These are phyloP conservation scores for Coelinius sp. DNA, from an alignment of 2,888 invertebrate species.

Conservation along the genomic window DNA sequence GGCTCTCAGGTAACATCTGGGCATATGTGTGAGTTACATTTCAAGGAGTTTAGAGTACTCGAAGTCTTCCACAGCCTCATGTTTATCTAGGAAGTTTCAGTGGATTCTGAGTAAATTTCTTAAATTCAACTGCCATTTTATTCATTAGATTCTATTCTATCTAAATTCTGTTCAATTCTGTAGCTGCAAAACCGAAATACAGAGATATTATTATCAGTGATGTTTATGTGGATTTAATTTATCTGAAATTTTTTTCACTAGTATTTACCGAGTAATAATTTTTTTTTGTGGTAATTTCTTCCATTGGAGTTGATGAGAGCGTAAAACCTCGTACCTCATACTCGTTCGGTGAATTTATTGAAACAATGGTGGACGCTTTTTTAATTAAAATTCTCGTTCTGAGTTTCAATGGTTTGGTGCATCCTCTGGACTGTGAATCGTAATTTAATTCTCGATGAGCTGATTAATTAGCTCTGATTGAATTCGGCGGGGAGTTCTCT, in stretches of 20 bases:
- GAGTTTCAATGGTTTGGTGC: background rate
- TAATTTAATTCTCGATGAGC: background rate
- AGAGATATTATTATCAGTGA: background rate
- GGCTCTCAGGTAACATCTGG: background rate
- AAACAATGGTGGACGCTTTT: background rate
- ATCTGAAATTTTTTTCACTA: background rate
- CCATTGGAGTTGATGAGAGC: background rate
- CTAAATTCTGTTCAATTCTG: no score
- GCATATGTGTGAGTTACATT: background rate
- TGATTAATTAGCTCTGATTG: constrained; percentile 2
- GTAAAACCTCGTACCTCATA: background rate
- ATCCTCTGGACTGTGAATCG: background rate
- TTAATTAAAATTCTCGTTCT: background rate
- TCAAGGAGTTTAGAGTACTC: background rate
- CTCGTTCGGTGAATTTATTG: background rate
- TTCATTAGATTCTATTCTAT: background rate
- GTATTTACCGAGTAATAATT: background rate
- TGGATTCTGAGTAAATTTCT: background rate
- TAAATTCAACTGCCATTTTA: background rate
- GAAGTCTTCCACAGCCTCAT: background rate
- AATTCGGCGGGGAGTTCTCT: no score
- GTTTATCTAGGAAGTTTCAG: background rate
- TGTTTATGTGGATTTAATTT: background rate
- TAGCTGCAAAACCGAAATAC: background rate
- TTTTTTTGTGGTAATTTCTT: background rate